A percentile compares a stretch with the other conserved stretches of the same genome.
phyloP scores from a whole-genome alignment of 1,140 invertebrate genomes.

The Drosophila ohnishii region DNA sequence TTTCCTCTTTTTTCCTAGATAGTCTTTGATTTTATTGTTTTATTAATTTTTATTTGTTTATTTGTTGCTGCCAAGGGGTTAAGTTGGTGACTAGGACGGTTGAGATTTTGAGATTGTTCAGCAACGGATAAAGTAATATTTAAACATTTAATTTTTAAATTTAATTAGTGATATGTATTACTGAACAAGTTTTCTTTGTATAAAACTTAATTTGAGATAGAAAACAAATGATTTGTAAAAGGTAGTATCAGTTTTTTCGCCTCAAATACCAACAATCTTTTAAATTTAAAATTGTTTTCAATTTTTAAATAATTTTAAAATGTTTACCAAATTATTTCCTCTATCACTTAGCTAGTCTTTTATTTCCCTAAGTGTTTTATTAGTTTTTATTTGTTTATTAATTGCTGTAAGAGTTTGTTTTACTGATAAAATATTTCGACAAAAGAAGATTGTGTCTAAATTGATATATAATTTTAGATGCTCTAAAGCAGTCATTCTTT shows the following conservation, averaged over 20 bases:
- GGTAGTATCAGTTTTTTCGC: neutral
- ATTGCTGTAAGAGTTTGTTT: no score
- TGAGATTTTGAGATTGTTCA: neutral
- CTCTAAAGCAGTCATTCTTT: neutral
- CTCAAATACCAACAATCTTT: neutral
- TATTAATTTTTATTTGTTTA: no score
- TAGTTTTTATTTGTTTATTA: no score
- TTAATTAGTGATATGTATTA: neutral
- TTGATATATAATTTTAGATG: no score
- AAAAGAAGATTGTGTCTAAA: neutral
- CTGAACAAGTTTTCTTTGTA: neutral
- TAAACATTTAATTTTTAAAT: no score
- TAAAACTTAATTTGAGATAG: neutral
- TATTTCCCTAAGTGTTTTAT: no score
- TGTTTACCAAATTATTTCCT: neutral
- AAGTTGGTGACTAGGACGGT: neutral
- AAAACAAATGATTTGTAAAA: neutral
- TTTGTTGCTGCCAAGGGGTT: constrained; percentile 9
- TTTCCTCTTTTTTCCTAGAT: no score
- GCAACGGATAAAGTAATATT: no score
- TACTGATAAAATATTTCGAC: neutral
- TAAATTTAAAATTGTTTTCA: neutral
- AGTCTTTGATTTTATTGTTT: no score
- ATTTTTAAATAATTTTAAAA: neutral
- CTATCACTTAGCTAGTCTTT: neutral